A percentile compares a stretch with the other conserved stretches of the same genome.
Conservation (phyloP, 2,888 invertebrate species). For the Caenorhabditis becei region DNA sequence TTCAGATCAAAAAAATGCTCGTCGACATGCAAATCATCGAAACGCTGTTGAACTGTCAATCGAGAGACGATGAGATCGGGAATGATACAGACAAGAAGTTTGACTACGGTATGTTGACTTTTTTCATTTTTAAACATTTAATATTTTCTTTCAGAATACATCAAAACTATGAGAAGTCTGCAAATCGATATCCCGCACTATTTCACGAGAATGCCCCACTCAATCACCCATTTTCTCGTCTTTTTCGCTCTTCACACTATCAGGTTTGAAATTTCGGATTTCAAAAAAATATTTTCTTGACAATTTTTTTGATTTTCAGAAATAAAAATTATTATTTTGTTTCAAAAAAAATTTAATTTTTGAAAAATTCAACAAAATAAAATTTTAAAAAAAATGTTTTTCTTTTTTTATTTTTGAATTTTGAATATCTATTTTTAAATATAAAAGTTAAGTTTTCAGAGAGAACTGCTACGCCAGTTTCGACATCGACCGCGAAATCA, state of each 20-base stretch:
- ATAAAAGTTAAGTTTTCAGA: not conserved
- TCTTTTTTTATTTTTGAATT: not conserved
- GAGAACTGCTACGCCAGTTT: slow-evolving; percentile 19
- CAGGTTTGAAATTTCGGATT: no score
- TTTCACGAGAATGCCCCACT: not conserved
- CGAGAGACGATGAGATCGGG: not conserved
- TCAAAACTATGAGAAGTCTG: not conserved
- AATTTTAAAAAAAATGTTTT: no score
- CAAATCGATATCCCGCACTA: not conserved
- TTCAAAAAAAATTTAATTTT: not conserved
- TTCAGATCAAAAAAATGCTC: not conserved
- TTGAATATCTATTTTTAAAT: not conserved
- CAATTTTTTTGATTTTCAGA: no score
- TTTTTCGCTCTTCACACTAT: slow-evolving; percentile 32
- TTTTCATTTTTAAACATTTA: no score
- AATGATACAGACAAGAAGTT: not conserved
- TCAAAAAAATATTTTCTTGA: no score
- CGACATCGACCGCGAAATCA: slow-evolving; percentile 19
- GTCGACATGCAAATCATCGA: no score
- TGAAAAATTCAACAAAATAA: no score
- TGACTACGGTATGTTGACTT: no score
- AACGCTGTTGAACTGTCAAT: no score
- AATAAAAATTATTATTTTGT: no score
- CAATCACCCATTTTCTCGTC: slow-evolving; percentile 27
- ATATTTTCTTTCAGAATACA: slow-evolving; percentile 9